Base-by-base conservation (phyloP, 1,140 invertebrate genomes). In the Plodia interpunctella region DNA sequence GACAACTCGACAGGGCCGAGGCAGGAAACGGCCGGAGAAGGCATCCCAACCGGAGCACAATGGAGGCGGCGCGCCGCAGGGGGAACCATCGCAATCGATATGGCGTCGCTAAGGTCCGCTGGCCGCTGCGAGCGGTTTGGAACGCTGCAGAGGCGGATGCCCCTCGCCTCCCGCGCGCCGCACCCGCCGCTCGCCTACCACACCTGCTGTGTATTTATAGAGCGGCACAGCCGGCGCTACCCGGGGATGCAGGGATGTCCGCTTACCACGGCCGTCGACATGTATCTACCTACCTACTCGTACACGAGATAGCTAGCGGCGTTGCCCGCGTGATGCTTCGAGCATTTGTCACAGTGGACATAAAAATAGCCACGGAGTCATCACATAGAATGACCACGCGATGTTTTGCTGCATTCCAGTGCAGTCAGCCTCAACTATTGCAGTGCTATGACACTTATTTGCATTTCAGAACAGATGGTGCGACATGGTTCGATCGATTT, bases 81-180 rank as follows among this genome's bases (percentile, higher is more conserved):
- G 85, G 85, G 85, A 85, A 80, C 82, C 85, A 79, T 88, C 82
- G 82, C 82, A 88, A 88, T 88, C 85, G 85, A 88, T 88, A 88
- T 88, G 80, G 75, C 83, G 85, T 82, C 82, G 85, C 83, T 88
- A 87, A 88, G 85, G 85, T 88, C 85, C 85, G 83, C 74, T 85
- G 85, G 85, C 81, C 83, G 84, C 76, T 84, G 79, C 72, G 83
- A 86, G 71, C 79, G 74, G 79, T 80, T 87, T 79, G 76, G 80
- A 83, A 73, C 78, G 78, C 80, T 86, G 81, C 77, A 80, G 81
- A 86, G 83, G 83, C 81, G 83, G 81, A 83, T 83, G 76, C 77
- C 81, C 82, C 78, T 58, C 62, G 63, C 62, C 67, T 67, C 82
- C 68, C 80, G 72, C 80, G 63, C 70, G 65, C 64, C 74, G 49